Evolutionary conservation across 2,797 vertebrate species (phyloP).

Genomic region (Enteromius fasciolatus): DNA sequence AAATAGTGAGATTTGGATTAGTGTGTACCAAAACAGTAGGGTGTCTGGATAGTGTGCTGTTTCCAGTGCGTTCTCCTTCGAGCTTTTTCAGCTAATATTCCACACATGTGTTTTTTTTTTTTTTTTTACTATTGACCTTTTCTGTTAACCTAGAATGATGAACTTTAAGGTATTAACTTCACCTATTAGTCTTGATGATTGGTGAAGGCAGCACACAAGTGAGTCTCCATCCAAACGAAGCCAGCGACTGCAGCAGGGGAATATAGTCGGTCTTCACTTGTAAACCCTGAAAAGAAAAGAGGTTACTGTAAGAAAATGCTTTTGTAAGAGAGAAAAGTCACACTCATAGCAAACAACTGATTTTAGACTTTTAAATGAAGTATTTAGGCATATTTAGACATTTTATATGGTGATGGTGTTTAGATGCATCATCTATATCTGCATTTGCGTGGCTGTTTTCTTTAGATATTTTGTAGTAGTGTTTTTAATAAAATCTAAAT

Average conservation of each 20-base stretch:
- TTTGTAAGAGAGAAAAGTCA: neutral
- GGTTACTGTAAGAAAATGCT: neutral
- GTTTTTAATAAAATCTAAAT: neutral
- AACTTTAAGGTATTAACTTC: constrained; percentile 50
- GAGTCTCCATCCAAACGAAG: constrained; percentile 92
- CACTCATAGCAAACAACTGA: neutral
- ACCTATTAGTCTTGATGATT: constrained; percentile 93
- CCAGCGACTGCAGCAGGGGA: constrained; percentile 93
- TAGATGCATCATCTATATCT: neutral
- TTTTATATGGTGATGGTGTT: neutral
- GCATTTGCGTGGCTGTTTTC: neutral
- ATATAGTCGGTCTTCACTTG: constrained; percentile 95
- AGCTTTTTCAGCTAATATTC: neutral
- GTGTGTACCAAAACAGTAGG: neutral
- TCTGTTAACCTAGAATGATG: too few species aligned
- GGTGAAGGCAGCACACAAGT: constrained; percentile 96
- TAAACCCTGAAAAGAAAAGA: constrained; percentile 76
- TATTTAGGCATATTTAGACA: neutral
- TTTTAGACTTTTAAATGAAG: neutral
- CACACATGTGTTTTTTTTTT: neutral
- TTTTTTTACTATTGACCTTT: neutral
- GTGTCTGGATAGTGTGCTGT: neutral
- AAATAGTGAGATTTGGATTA: constrained; percentile 12
- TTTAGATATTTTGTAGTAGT: neutral
- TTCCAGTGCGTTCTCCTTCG: neutral